phyloP scores from a whole-genome alignment of 2,113 vertebrate species.

The Catagonus wagneri region DNA sequence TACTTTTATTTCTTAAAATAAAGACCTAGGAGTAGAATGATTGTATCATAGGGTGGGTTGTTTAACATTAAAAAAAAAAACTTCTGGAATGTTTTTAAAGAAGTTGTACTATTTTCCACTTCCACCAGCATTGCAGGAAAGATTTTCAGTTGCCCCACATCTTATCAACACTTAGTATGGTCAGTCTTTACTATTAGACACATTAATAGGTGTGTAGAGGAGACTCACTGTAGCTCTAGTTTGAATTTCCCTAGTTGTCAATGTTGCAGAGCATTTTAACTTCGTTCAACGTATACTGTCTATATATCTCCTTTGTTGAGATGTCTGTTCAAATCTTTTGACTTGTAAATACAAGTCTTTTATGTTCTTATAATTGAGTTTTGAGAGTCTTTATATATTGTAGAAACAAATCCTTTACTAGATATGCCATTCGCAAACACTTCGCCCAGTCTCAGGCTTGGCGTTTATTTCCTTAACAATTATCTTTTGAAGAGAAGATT shows the following conservation, averaged over 20 bases:
- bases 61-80: neutral
- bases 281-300: too few relatives aligned
- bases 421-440: neutral
- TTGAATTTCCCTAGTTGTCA: neutral
- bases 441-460: neutral
- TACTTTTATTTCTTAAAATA: neutral
- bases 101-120: neutral
- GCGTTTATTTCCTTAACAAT: neutral
- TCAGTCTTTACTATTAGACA: neutral
- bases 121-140: neutral
- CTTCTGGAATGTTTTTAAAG: neutral
- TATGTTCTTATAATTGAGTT: neutral
- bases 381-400: neutral
- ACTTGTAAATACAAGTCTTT: neutral
- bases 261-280: neutral
- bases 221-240: neutral
- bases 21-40: neutral
- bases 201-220: neutral
- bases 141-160: neutral
- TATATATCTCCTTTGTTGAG: neutral
- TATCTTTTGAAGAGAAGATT: neutral
- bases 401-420: too few relatives aligned
- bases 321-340: neutral
- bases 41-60: neutral
- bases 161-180: neutral